These are phyloP conservation scores for Cerceris ruficornis DNA, from an alignment of 2,888 invertebrate genomes.

Conservation along the genomic window DNA sequence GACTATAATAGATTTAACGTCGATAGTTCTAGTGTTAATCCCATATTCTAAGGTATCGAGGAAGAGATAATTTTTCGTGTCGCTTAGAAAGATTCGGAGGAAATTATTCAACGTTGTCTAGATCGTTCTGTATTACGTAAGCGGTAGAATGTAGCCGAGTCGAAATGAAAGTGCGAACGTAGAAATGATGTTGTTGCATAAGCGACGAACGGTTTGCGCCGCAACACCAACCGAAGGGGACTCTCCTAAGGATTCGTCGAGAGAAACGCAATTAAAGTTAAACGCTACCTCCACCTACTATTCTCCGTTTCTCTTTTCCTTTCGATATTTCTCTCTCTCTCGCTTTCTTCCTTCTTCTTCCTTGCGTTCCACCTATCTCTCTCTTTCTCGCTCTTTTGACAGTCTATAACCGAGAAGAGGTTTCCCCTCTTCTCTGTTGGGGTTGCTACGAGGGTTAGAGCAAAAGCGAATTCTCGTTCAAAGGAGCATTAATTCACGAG, in stretches of 20 bases:
- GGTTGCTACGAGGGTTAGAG: conserved; percentile 62
- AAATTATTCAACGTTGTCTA: too few relatives aligned
- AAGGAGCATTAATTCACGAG: conserved; percentile 77
- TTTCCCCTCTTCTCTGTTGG: conserved; percentile 56
- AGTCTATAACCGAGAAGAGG: conserved; percentile 70
- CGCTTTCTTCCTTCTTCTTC: conserved; percentile 42
- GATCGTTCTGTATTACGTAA: conserved; percentile 25
- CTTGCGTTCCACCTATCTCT: conserved; percentile 46
- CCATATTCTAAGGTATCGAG: too few relatives aligned
- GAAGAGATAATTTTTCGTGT: too few relatives aligned
- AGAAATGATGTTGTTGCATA: conserved; percentile 73
- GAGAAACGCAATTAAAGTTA: conserved; percentile 78
- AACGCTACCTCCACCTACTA: conserved; percentile 67
- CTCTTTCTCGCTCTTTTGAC: conserved; percentile 54
- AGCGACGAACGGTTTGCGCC: conserved; percentile 65
- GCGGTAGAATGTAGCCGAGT: conserved; percentile 32
- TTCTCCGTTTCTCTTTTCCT: conserved; percentile 37
- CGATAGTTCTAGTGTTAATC: too few relatives aligned
- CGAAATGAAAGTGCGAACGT: conserved; percentile 50
- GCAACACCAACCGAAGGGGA: conserved; percentile 63
- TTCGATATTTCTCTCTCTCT: conserved; percentile 26
- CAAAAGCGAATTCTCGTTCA: conserved; percentile 69
- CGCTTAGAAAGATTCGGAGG: too few relatives aligned
- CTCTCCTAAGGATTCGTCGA: conserved; percentile 74
- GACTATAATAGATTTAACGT: too few relatives aligned